These are phyloP conservation scores for Spongilla lacustris DNA, from an alignment of 37 sponge, comb jelly and placozoan species.

Conservation along the genomic window DNA sequence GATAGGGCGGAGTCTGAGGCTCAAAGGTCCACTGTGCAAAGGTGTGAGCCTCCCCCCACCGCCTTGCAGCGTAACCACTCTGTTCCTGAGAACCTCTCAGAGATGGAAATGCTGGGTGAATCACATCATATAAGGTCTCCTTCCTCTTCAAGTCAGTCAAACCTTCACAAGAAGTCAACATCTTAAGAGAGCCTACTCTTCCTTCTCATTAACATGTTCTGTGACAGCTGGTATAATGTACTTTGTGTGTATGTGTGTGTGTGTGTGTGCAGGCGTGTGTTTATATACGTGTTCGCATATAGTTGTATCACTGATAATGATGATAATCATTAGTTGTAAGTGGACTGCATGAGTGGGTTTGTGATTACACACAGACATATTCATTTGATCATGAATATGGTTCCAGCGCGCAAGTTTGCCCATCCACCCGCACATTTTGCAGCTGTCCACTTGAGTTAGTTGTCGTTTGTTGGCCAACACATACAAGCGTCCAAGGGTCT, in stretches of 20 bases:
- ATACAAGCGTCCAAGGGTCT: slow-evolving; percentile 28
- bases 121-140: neutral
- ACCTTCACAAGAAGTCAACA: neutral
- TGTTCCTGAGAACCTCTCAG: slow-evolving; percentile 35
- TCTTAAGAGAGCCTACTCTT: neutral
- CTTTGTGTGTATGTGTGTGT: neutral
- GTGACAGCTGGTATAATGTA: neutral
- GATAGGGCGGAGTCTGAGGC: neutral
- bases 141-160: neutral
- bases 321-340: neutral
- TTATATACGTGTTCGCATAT: neutral
- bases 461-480: slow-evolving; percentile 56
- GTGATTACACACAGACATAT: slow-evolving; percentile 15
- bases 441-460: slow-evolving; percentile 33
- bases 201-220: neutral
- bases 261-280: neutral
- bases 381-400: neutral
- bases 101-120: neutral
- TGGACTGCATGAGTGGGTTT: neutral
- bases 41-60: neutral
- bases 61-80: neutral
- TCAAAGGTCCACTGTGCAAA: neutral
- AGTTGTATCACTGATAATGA: neutral
- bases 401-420: slow-evolving; percentile 8
- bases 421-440: slow-evolving; percentile 54